Evolutionary conservation across 1,140 invertebrate species (phyloP).

Genomic region (Nebria ingens): DNA sequence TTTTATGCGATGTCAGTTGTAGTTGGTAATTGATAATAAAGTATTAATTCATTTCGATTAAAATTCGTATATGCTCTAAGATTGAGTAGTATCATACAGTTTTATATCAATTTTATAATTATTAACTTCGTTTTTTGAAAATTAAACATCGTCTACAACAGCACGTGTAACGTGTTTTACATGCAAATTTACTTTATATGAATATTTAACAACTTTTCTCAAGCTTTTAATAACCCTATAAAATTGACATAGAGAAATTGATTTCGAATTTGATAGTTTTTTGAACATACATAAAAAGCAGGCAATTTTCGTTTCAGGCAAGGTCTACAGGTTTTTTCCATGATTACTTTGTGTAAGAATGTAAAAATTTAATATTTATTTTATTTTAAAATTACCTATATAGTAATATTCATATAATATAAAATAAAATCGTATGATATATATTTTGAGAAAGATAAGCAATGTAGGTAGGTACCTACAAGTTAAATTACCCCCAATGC

Average conservation of each 20-base stretch:
- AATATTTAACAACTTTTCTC: background rate
- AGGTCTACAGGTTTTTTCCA: too few relatives aligned
- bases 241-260: background rate
- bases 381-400: background rate
- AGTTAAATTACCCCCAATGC: too few relatives aligned
- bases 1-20: background rate
- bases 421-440: too few relatives aligned
- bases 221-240: background rate
- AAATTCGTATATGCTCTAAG: too few relatives aligned
- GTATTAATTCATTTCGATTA: background rate
- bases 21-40: background rate
- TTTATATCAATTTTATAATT: background rate
- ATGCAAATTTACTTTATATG: background rate
- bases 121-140: background rate
- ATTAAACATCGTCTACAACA: background rate
- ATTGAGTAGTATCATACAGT: background rate
- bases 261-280: too few relatives aligned
- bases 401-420: too few relatives aligned
- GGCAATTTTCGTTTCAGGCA: too few relatives aligned
- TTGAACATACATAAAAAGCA: too few relatives aligned
- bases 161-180: background rate
- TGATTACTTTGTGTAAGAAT: too few relatives aligned
- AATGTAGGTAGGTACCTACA: too few relatives aligned
- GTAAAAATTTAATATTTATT: too few relatives aligned
- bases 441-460: too few relatives aligned